Evolutionary conservation across 2,797 vertebrate species (phyloP).

Genomic region (Danio jaintianensis): DNA sequence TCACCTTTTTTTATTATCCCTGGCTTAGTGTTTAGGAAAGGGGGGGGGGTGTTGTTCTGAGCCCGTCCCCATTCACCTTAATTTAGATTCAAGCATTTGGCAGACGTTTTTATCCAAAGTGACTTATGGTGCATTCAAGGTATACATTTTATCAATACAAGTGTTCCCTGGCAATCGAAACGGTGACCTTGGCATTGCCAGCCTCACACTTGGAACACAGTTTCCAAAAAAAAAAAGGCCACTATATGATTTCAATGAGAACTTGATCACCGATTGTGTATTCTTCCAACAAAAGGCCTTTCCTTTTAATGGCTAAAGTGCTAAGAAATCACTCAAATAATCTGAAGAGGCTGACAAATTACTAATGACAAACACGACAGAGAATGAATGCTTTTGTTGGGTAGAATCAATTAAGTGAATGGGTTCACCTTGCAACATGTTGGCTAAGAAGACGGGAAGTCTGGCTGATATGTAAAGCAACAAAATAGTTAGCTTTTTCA

Average conservation of each 20-base stretch:
- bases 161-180: not conserved
- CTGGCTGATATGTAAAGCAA: not conserved
- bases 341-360: not conserved
- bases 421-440: slow-evolving; percentile 13
- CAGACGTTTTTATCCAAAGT: slow-evolving; percentile 9
- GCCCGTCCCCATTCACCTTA: not conserved
- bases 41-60: not conserved
- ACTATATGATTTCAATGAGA: not conserved
- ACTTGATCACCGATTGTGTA: slow-evolving; percentile 26
- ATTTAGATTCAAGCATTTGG: slow-evolving; percentile 29
- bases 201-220: not conserved
- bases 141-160: not conserved
- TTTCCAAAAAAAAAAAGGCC: not conserved
- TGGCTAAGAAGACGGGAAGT: not conserved
- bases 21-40: not conserved
- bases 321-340: slow-evolving; percentile 30
- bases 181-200: not conserved
- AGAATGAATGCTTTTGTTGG: slow-evolving; percentile 9
- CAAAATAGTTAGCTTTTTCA: not conserved
- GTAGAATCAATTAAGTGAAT: not conserved
- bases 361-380: not conserved
- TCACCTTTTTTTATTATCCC: not conserved
- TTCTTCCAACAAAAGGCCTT: not conserved
- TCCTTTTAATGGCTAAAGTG: not conserved
- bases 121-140: slow-evolving; percentile 1